These are phyloP conservation scores for Rhinella marina DNA, from an alignment of 2,797 vertebrate species.

Conservation along the genomic window DNA sequence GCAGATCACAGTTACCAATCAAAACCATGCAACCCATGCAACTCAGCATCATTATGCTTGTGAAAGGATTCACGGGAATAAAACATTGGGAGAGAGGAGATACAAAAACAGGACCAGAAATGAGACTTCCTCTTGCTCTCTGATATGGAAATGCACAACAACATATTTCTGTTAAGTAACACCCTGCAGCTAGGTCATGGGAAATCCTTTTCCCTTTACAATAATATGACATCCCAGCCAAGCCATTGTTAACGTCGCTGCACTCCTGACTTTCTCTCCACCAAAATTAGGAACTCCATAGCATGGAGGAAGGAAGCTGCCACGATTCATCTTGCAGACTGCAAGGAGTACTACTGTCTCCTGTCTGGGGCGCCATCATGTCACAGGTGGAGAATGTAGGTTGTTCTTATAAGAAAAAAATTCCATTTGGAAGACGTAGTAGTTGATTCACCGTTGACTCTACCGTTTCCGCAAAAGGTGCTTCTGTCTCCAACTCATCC, in stretches of 20 bases:
- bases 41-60: slow-evolving; percentile 22
- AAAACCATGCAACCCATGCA: neutral
- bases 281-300: slow-evolving; percentile 21
- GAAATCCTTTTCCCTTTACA: slow-evolving; percentile 70
- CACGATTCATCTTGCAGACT: slow-evolving; percentile 51
- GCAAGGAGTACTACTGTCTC: slow-evolving; percentile 37
- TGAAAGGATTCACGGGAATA: slow-evolving; percentile 63
- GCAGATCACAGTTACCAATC: neutral
- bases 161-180: slow-evolving; percentile 66
- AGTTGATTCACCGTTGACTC: neutral
- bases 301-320: slow-evolving; percentile 53
- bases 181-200: slow-evolving; percentile 73
- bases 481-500: neutral
- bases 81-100: neutral
- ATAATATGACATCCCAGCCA: slow-evolving; percentile 68
- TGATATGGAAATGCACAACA: slow-evolving; percentile 67
- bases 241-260: slow-evolving; percentile 62
- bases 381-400: slow-evolving; percentile 37
- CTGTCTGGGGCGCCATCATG: slow-evolving; percentile 44
- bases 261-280: slow-evolving; percentile 12
- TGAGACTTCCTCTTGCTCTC: slow-evolving; percentile 74
- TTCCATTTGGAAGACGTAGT: neutral
- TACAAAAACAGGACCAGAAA: slow-evolving; percentile 63
- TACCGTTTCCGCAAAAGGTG: neutral
- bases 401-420: neutral